Conservation (phyloP, 1,140 invertebrate species). For the Drosophila nasuta region DNA sequence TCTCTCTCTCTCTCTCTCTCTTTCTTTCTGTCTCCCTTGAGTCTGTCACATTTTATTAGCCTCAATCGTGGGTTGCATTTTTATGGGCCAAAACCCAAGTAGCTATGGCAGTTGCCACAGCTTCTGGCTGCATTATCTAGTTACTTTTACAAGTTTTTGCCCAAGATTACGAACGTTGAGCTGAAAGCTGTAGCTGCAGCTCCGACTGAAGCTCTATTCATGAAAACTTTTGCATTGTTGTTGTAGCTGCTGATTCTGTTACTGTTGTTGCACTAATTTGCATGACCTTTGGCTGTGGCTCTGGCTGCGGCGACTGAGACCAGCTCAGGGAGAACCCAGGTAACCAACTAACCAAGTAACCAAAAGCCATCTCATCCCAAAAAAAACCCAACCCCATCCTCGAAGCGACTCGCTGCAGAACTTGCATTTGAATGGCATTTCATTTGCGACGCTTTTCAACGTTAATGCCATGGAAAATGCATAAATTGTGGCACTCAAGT, state of each 20-base stretch:
- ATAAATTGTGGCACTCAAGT: constrained; percentile 77
- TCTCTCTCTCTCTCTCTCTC: too few relatives aligned
- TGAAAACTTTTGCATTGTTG: constrained; percentile 67
- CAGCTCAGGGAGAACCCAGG: constrained; percentile 31
- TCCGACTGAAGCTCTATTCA: constrained; percentile 44
- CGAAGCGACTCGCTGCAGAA: constrained; percentile 10
- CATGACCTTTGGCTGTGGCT: constrained; percentile 63
- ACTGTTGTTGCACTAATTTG: constrained; percentile 71
- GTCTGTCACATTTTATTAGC: constrained; percentile 34
- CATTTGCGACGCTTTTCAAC: constrained; percentile 78
- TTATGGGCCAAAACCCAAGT: constrained; percentile 9
- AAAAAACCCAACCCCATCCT: not conserved
- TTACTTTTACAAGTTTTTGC: constrained; percentile 75
- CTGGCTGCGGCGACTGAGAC: not conserved
- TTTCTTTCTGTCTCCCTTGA: not conserved
- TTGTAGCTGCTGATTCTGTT: constrained; percentile 40
- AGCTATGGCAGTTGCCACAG: constrained; percentile 21
- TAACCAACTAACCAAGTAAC: constrained; percentile 45
- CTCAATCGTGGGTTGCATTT: constrained; percentile 13
- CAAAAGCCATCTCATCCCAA: constrained; percentile 8
- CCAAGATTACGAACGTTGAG: constrained; percentile 60
- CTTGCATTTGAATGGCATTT: constrained; percentile 72
- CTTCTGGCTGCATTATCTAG: constrained; percentile 71
- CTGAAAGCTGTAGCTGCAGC: constrained; percentile 5
- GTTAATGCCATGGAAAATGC: constrained; percentile 80